phyloP scores from a whole-genome alignment of 2,888 invertebrate genomes.

The Clanis bilineata region DNA sequence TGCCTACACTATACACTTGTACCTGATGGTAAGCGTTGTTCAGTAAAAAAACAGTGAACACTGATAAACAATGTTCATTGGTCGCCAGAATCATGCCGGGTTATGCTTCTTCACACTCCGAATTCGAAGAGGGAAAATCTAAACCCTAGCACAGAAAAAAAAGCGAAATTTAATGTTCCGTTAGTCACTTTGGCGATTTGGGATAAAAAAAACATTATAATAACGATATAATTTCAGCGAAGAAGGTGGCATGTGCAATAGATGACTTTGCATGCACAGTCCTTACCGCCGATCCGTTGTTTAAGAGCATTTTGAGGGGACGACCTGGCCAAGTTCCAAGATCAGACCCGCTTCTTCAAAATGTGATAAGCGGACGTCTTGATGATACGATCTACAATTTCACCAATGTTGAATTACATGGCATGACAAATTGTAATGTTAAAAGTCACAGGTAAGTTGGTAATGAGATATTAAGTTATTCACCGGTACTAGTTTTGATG shows the following conservation, averaged over 20 bases:
- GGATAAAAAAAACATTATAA: not conserved
- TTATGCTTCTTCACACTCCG: too few relatives aligned
- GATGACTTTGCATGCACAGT: not conserved
- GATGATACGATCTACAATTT: not conserved
- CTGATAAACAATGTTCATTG: too few relatives aligned
- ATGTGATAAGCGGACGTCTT: not conserved
- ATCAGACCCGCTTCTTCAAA: slow-evolving; percentile 1
- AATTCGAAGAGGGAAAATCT: too few relatives aligned
- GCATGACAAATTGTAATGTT: not conserved
- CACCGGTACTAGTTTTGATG: not conserved
- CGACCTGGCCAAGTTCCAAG: not conserved
- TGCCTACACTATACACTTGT: too few relatives aligned
- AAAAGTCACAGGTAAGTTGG: not conserved
- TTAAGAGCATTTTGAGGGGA: not conserved
- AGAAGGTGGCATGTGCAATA: not conserved
- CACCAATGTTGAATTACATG: slow-evolving; percentile 10
- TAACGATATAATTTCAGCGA: not conserved
- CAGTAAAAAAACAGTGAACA: too few relatives aligned
- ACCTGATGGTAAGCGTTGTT: too few relatives aligned
- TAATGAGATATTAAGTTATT: not conserved
- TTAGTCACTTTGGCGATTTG: not conserved
- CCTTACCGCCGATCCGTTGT: not conserved
- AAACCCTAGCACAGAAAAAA: too few relatives aligned
- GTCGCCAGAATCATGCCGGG: too few relatives aligned
- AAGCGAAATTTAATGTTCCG: too few relatives aligned